Evolutionary conservation across 2,113 vertebrate genomes (phyloP).

Genomic region (Alethe diademata): DNA sequence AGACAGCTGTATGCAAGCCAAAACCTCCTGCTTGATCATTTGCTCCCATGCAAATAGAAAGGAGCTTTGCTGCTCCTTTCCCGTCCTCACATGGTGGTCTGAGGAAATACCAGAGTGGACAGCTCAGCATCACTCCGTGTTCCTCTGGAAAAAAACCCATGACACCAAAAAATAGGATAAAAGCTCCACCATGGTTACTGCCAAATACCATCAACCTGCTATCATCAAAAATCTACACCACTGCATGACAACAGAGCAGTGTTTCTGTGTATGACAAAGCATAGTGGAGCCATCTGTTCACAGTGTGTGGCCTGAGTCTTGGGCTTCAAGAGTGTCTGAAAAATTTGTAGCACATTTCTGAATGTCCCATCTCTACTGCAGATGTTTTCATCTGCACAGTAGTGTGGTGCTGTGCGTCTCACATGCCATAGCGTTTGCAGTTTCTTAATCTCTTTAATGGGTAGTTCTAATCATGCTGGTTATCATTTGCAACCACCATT

Average conservation of each 20-base stretch:
- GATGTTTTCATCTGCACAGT: not conserved
- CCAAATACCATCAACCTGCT: conserved; percentile 4
- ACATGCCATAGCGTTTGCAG: not conserved
- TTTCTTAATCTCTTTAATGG: not conserved
- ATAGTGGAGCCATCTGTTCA: not conserved
- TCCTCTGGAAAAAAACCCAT: not conserved
- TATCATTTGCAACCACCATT: not conserved
- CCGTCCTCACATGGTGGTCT: not conserved
- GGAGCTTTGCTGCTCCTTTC: not conserved
- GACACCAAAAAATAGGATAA: not conserved
- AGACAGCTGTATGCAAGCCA: not conserved
- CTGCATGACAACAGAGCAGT: not conserved
- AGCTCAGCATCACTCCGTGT: not conserved
- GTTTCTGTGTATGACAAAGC: not conserved
- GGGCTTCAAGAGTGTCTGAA: not conserved
- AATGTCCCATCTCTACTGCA: not conserved
- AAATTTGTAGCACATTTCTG: conserved; percentile 7
- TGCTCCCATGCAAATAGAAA: not conserved
- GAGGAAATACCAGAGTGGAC: not conserved
- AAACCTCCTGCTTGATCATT: not conserved
- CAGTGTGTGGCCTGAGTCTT: not conserved
- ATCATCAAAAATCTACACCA: not conserved
- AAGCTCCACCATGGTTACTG: not conserved
- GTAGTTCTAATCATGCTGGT: not conserved
- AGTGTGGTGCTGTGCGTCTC: not conserved